Evolutionary conservation across 2,797 vertebrate species (phyloP), one percentile per base, ranked within the genome.

Genomic region (Cynodonichthys magdalenae): DNA sequence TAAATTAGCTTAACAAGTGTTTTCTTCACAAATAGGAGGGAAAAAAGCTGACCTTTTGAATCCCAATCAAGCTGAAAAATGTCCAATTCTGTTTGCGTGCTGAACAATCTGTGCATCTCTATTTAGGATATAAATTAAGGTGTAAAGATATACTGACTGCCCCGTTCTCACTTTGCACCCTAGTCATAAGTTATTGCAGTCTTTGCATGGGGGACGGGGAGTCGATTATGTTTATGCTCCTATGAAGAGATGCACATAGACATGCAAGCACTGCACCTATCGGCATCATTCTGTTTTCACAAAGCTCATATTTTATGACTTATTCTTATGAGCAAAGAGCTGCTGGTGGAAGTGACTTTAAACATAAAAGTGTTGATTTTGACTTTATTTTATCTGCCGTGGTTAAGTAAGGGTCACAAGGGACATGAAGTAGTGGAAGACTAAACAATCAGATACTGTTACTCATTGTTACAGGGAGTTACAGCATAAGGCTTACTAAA

Each of bases 251-350:
- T 31, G 29, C 29, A 2, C 9, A 1, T 36, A 11, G 8, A 10
- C 65, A 62, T 66, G 71, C 39, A 27, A 49, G 8, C 42, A 20
- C 53, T 36, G 59, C 47, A 72, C 69, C 68, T 46, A 50, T 56
- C 59, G 64, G 45, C 64, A 77, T 77, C 71, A 36, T 29, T 71
- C 66, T 50, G 75, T 74, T 71, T 68, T 85, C 75, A 79, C 59
- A 58, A 63, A 73, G 69, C 65, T 60, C 85, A 63, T 68, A 36
- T 62, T 75, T 86, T 77, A 89, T 86, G 66, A 75, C 87, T 86
- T 75, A 80, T 60, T 71, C 58, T 69, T 63, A 70, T 74, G 83
- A 88, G 67, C 57, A 74, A 66, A 67, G 63, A 34, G 39, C 66
- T 75, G 46, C 57, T 42, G 64, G 71, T 75, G 67, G 59, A 73